Evolutionary conservation across 2,888 invertebrate genomes (phyloP).

Genomic region (Drosophila barbarae): DNA sequence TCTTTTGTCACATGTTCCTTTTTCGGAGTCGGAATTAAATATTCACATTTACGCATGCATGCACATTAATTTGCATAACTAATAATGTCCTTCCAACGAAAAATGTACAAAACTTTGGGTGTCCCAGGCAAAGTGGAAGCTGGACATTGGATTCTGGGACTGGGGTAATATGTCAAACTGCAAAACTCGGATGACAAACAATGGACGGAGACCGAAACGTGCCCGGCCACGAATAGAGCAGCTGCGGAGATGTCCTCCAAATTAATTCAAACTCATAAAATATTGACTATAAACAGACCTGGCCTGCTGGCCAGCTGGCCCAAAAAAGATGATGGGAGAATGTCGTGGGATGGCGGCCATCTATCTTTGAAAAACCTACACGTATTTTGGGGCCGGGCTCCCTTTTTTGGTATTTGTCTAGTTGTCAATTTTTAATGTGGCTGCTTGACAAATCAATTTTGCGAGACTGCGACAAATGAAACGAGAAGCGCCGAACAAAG

Average conservation of each 20-base stretch:
- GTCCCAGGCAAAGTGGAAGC: slow-evolving; percentile 15
- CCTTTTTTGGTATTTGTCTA: slow-evolving; percentile 59
- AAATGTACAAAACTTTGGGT: slow-evolving; percentile 38
- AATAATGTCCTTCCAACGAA: slow-evolving; percentile 50
- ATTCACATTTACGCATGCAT: slow-evolving; percentile 67
- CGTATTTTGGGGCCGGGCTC: slow-evolving; percentile 41
- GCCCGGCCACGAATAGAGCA: slow-evolving; percentile 40
- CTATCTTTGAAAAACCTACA: slow-evolving; percentile 33
- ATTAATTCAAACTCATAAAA: slow-evolving; percentile 74
- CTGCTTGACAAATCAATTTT: slow-evolving; percentile 71
- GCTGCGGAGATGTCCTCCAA: slow-evolving; percentile 66
- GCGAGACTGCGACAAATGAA: slow-evolving; percentile 42
- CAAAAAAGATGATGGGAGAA: slow-evolving; percentile 13
- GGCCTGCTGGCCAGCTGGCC: slow-evolving; percentile 26
- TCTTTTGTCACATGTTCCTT: slow-evolving; percentile 26
- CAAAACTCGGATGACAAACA: slow-evolving; percentile 60
- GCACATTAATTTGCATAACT: slow-evolving; percentile 75
- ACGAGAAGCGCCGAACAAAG: slow-evolving; percentile 47
- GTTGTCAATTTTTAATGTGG: slow-evolving; percentile 73
- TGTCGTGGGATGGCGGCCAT: slow-evolving; percentile 10
- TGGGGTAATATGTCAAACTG: slow-evolving; percentile 63
- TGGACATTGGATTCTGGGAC: slow-evolving; percentile 45
- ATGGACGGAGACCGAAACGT: slow-evolving; percentile 42
- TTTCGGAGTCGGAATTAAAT: slow-evolving; percentile 48
- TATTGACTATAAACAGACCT: slow-evolving; percentile 61